A percentile compares a stretch with the other conserved stretches of the same genome.
Conservation (phyloP, 1,140 invertebrate species). For the Oncopeltus fasciatus region DNA sequence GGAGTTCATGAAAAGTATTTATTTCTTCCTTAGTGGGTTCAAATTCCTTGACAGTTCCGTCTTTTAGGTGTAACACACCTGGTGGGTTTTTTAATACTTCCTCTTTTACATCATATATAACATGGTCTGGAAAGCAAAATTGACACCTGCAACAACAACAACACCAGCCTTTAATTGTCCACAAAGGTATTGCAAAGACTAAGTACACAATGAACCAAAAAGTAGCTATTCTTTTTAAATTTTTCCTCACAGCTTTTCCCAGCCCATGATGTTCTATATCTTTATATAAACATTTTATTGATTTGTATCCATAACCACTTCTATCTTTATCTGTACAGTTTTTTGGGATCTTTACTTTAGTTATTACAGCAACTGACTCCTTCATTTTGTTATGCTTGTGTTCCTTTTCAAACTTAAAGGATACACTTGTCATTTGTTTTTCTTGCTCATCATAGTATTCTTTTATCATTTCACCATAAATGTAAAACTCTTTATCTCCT, state of each 20-base stretch:
- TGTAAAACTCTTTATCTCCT: not conserved
- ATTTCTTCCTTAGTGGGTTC: not conserved
- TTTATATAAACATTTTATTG: not conserved
- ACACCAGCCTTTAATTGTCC: not conserved
- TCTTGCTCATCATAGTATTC: not conserved
- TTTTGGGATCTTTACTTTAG: not conserved
- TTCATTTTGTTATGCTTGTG: not conserved
- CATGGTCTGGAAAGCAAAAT: not conserved
- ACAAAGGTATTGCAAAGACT: not conserved
- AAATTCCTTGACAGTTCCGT: not conserved
- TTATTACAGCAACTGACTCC: not conserved
- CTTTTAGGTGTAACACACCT: not conserved
- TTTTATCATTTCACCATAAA: not conserved
- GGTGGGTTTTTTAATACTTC: not conserved
- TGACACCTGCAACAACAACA: constrained; percentile 3
- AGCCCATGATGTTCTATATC: not conserved
- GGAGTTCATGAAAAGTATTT: not conserved
- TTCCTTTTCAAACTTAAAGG: not conserved
- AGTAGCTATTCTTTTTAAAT: not conserved
- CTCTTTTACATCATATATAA: not conserved
- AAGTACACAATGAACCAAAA: not conserved
- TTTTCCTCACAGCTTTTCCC: not conserved
- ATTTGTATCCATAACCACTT: not conserved
- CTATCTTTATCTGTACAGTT: not conserved
- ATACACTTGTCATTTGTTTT: not conserved